Conservation (phyloP, 1,140 invertebrate genomes). For the Heliconius melpomene region DNA sequence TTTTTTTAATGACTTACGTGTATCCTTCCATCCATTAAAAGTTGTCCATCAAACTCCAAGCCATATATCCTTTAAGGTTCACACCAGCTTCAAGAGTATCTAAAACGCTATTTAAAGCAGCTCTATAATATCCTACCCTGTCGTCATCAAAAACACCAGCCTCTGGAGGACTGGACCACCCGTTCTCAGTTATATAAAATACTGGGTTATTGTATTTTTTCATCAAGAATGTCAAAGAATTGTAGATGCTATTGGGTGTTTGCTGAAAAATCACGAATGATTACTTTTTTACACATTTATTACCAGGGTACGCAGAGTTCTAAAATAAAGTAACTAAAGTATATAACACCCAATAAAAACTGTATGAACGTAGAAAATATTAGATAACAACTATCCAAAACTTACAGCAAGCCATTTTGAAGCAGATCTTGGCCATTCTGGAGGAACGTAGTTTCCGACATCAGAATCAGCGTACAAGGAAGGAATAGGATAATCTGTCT, state of each 20-base stretch:
- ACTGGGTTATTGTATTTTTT: conserved; percentile 78
- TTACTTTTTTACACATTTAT: no score
- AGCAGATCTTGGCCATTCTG: conserved; percentile 45
- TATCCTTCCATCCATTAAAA: conserved; percentile 80
- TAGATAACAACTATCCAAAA: no score
- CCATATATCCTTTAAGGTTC: conserved; percentile 79
- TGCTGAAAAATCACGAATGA: conserved; percentile 35
- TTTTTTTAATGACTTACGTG: conserved; percentile 42
- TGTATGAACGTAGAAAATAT: no score
- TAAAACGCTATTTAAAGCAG: conserved; percentile 81
- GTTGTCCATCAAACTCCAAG: conserved; percentile 56
- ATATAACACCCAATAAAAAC: no score
- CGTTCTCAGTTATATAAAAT: conserved; percentile 84
- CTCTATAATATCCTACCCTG: conserved; percentile 56
- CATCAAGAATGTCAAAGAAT: conserved; percentile 72
- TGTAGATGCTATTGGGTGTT: conserved; percentile 56
- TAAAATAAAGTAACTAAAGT: no score
- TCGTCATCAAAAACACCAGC: conserved; percentile 78
- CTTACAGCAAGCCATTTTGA: conserved; percentile 51
- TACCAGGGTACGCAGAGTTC: no score
- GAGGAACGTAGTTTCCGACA: conserved; percentile 30
- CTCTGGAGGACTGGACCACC: conserved; percentile 59
- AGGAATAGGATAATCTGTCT: conserved; percentile 37
- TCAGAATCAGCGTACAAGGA: conserved; percentile 49
- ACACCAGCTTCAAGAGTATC: conserved; percentile 85